Conservation (phyloP, 2,797 vertebrate species). For the Pangasius krempfi region DNA sequence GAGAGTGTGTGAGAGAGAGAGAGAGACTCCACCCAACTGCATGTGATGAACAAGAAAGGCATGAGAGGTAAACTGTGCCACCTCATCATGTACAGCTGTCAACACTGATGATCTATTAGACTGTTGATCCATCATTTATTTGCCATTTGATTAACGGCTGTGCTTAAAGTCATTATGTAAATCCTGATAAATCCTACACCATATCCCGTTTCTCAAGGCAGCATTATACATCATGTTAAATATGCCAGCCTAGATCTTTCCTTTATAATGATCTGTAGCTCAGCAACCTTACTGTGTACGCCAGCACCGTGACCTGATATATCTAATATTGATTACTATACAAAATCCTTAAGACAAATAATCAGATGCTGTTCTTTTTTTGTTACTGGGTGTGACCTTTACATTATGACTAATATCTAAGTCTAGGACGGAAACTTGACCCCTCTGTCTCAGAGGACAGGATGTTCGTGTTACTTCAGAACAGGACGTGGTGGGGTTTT, state of each 20-base stretch:
- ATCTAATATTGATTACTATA: too few species aligned
- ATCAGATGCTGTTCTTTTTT: neutral
- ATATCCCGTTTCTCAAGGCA: neutral
- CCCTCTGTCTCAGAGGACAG: neutral
- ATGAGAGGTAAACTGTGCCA: neutral
- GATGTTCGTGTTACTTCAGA: neutral
- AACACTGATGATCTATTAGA: neutral
- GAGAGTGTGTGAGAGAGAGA: neutral
- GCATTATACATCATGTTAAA: conserved; percentile 3
- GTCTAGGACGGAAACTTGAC: neutral
- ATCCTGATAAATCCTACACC: neutral
- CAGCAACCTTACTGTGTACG: too few species aligned
- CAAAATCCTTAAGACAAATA: neutral
- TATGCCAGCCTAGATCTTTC: neutral
- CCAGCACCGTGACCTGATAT: neutral
- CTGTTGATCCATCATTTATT: neutral
- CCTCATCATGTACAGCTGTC: conserved; percentile 5
- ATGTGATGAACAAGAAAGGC: conserved; percentile 2
- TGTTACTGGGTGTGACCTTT: neutral
- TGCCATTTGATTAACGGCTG: neutral
- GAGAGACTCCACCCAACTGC: conserved; percentile 18
- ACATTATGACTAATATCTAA: neutral
- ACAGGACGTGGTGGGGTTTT: conserved; percentile 8
- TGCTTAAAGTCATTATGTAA: conserved; percentile 11
- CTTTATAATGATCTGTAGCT: neutral